These are phyloP conservation scores for Australoheros scitulus DNA, from an alignment of 2,113 vertebrate species.

Conservation along the genomic window DNA sequence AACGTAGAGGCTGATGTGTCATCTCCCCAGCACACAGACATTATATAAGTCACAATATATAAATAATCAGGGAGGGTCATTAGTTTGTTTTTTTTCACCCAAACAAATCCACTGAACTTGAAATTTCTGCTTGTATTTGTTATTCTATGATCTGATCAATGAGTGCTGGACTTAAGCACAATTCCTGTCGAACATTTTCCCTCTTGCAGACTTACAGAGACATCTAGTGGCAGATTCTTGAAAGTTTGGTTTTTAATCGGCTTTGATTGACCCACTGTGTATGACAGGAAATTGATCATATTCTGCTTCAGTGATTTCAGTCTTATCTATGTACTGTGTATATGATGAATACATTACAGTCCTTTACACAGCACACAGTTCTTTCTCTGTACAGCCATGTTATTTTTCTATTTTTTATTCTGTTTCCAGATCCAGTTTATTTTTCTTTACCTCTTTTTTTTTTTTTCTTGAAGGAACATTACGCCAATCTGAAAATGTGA, in stretches of 20 bases:
- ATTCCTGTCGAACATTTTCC: background rate
- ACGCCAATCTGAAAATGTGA: background rate
- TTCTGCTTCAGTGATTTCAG: conserved; percentile 11
- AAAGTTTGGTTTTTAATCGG: conserved; percentile 14
- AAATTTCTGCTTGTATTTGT: background rate
- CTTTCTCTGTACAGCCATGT: background rate
- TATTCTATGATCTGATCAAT: background rate
- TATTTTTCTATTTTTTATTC: background rate
- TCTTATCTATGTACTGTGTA: conserved; percentile 12
- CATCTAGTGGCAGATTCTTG: conserved; percentile 66
- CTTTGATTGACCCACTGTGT: background rate
- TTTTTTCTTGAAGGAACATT: background rate
- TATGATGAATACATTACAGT: conserved; percentile 20
- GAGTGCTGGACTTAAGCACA: background rate
- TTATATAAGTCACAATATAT: background rate
- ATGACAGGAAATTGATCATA: conserved; percentile 19
- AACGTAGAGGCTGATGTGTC: background rate
- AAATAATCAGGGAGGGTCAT: background rate
- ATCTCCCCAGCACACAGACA: background rate
- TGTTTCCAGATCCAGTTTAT: background rate
- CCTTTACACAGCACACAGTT: background rate
- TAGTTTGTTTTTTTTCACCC: background rate
- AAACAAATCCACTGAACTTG: background rate
- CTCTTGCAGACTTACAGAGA: conserved; percentile 24
- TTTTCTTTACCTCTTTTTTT: background rate